Evolutionary conservation across 2,888 invertebrate species (phyloP).

Genomic region (Lycaena phlaeas): DNA sequence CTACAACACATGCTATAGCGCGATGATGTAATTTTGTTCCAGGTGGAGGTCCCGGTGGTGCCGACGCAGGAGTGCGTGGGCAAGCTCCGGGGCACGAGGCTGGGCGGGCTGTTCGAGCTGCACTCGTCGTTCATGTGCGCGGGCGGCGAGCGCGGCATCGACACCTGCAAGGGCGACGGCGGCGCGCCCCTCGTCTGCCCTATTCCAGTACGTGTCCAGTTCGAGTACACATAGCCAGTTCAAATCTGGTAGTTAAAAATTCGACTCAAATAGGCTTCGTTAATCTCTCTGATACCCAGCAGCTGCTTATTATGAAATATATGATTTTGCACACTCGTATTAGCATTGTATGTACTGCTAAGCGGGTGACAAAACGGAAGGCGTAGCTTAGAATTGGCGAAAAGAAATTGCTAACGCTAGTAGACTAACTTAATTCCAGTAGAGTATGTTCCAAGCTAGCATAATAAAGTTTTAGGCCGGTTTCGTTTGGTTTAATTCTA

Average conservation of each 20-base stretch:
- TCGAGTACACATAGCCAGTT: neutral
- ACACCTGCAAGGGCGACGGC: constrained; percentile 84
- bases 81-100: constrained; percentile 74
- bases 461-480: too few relatives aligned
- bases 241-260: neutral
- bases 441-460: too few relatives aligned
- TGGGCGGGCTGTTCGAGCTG: constrained; percentile 77
- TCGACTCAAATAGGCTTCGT: too few relatives aligned
- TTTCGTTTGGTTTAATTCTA: too few relatives aligned
- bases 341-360: too few relatives aligned
- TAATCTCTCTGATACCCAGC: neutral
- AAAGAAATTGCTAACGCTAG: too few relatives aligned
- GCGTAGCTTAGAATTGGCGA: too few relatives aligned
- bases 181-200: constrained; percentile 86
- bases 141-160: constrained; percentile 79
- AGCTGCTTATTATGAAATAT: too few relatives aligned
- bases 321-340: too few relatives aligned
- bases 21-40: constrained; percentile 11
- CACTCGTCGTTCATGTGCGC: constrained; percentile 83
- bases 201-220: constrained; percentile 41
- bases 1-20: neutral
- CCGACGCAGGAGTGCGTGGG: constrained; percentile 48
- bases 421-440: too few relatives aligned
- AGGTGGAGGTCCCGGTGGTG: constrained; percentile 80
- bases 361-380: too few relatives aligned